Evolutionary conservation across 2,888 invertebrate genomes (phyloP).

Genomic region (Habroteleia sp.): DNA sequence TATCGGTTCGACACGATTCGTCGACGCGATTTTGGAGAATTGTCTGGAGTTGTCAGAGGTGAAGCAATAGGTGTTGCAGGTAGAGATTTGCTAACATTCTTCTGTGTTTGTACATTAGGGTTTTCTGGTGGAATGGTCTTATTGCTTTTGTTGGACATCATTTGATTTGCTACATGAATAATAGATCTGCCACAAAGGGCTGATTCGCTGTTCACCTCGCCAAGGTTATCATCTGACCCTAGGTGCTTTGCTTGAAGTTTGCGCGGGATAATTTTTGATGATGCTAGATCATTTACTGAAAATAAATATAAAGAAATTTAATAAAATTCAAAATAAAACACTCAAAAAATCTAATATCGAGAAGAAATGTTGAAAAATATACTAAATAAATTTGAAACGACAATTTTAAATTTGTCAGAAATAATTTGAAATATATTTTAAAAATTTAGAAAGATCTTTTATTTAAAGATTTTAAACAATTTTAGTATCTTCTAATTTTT

Average conservation of each 20-base stretch:
- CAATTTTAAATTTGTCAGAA: too few relatives aligned
- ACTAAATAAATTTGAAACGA: too few relatives aligned
- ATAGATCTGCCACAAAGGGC: constrained; percentile 87
- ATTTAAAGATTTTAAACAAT: too few relatives aligned
- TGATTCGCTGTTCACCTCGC: constrained; percentile 81
- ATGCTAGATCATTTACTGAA: constrained; percentile 47
- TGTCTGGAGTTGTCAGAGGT: constrained; percentile 84
- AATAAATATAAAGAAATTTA: neutral
- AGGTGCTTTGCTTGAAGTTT: constrained; percentile 81
- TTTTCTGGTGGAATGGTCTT: constrained; percentile 63
- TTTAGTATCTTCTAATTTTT: too few relatives aligned
- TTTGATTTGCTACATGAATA: constrained; percentile 82
- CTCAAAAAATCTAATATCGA: too few relatives aligned
- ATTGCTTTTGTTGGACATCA: constrained; percentile 74
- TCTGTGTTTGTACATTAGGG: constrained; percentile 61
- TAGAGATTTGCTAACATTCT: constrained; percentile 85
- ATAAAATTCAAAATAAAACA: too few relatives aligned
- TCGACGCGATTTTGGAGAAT: constrained; percentile 83
- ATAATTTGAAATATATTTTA: too few relatives aligned
- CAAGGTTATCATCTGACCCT: constrained; percentile 86
- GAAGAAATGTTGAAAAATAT: too few relatives aligned
- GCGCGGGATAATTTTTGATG: constrained; percentile 28
- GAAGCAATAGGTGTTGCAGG: constrained; percentile 87
- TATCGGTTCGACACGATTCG: constrained; percentile 83
- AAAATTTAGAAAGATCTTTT: too few relatives aligned